A percentile compares a stretch with the other conserved stretches of the same genome.
These are phyloP conservation scores for Pterobdella sp. DNA, from an alignment of 2,888 invertebrate genomes.

Conservation along the genomic window DNA sequence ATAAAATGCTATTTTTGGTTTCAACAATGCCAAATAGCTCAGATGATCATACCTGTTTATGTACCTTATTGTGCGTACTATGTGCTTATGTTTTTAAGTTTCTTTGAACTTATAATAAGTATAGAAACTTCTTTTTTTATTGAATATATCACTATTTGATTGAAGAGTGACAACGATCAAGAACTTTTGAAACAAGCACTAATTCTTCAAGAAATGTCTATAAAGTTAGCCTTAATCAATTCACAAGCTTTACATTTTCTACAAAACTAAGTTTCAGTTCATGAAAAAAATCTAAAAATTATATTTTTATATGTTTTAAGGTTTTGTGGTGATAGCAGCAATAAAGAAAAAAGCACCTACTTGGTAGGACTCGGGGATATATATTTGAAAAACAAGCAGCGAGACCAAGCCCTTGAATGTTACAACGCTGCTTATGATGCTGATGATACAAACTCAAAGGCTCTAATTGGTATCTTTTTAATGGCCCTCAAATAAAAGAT, in stretches of 20 bases:
- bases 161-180: slow-evolving; percentile 6
- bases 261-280: not conserved
- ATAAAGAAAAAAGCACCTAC: not conserved
- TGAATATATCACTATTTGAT: too few relatives aligned
- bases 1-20: not conserved
- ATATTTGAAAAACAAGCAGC: slow-evolving; percentile 53
- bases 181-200: not conserved
- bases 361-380: slow-evolving; percentile 5
- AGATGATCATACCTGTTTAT: too few relatives aligned
- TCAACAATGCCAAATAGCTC: too few relatives aligned
- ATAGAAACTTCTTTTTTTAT: too few relatives aligned
- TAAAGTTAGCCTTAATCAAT: not conserved
- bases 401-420: slow-evolving; percentile 69
- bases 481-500: too few relatives aligned
- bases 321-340: not conserved
- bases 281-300: not conserved
- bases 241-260: not conserved
- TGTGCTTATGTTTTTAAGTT: too few relatives aligned
- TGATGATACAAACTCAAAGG: slow-evolving; percentile 72
- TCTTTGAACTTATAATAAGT: too few relatives aligned
- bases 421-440: slow-evolving; percentile 74
- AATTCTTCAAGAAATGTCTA: not conserved
- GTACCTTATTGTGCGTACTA: too few relatives aligned
- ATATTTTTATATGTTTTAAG: not conserved
- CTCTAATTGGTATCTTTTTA: slow-evolving; percentile 55